Base-by-base conservation (phyloP, 2,888 invertebrate genomes). In the Ochlodes sylvanus region DNA sequence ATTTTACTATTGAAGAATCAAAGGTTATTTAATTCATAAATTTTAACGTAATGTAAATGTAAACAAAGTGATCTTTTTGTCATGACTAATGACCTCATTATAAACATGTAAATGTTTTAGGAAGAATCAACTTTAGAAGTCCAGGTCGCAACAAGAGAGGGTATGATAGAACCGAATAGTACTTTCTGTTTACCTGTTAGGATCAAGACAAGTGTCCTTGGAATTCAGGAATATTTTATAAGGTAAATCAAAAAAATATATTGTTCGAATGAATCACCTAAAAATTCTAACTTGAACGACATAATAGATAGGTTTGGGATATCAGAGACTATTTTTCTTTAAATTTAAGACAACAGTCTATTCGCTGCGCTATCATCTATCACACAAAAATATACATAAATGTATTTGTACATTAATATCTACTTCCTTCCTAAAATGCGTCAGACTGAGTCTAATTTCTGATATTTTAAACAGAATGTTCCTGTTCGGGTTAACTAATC, bases 141-240 rank as follows among this genome's bases (percentile, higher is more conserved):
- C 7, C 74, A 82, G 34, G 80, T 87, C 41, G 77, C 68, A 9
- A 38, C 86, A 63, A 89, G 85, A 72, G 90, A 92, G 81, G 90
- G 91, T 21, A 77, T 85, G 42, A 88, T 94, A 19, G 81, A 90
- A 75, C 92, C 95, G 10, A 88, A 89, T 64, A 88, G 87, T 71
- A 86, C 86, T 42, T 81, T 90, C 70, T 80, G 78, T 47, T 77
- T 95, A 55, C 87, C 90, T 12, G 74, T 94, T 0, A 87, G 86
- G 3, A 87, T 95, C 64, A 92, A 84, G 71, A 92, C 94, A 0
- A 85, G 77, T 71, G 78, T 79, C 50, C 76, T 94, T 15, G 95
- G 94, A 2, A 73, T 78, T n/a, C 94, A 94, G 70, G 88, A 87
- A 73, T 80, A 84, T 76, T 71, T 72, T 57, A 73, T 93, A 44